Evolutionary conservation across 2,797 vertebrate species (phyloP).

Genomic region (Sandelia bainsii): DNA sequence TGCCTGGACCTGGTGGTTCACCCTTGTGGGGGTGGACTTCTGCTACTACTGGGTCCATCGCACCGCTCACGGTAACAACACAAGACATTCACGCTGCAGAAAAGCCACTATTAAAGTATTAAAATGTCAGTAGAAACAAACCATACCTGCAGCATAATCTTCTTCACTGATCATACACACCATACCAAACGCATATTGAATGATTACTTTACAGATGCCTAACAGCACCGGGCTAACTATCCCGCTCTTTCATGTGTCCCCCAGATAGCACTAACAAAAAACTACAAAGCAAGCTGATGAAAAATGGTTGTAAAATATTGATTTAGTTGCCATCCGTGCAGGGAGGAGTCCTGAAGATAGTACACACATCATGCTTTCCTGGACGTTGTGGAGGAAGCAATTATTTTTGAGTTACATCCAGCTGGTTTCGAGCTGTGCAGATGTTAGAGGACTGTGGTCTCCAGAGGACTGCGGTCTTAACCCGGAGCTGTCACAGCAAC

Average conservation of each 20-base stretch:
- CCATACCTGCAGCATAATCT: not conserved
- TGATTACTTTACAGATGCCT: not conserved
- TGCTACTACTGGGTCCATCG: constrained; percentile 95
- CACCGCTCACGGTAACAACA: constrained; percentile 87
- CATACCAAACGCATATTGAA: not conserved
- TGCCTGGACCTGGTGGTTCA: constrained; percentile 92
- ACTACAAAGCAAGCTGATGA: constrained; percentile 66
- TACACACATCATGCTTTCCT: constrained; percentile 85
- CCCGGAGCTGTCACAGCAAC: constrained; percentile 79
- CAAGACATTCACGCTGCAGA: not conserved
- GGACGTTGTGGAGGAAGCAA: constrained; percentile 88
- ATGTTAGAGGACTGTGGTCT: constrained; percentile 85
- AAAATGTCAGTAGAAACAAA: constrained; percentile 14
- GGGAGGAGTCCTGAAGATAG: constrained; percentile 82
- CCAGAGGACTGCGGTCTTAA: constrained; percentile 78
- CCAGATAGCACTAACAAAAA: constrained; percentile 26
- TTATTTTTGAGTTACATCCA: constrained; percentile 89
- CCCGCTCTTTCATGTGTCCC: constrained; percentile 12
- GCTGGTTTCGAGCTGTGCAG: constrained; percentile 85
- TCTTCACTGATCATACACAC: not conserved
- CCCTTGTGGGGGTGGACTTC: constrained; percentile 92
- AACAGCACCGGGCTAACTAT: not conserved
- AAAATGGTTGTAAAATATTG: constrained; percentile 66
- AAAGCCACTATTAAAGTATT: not conserved
- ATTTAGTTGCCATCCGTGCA: constrained; percentile 70